These are phyloP conservation scores for rabbit (Oryctolagus cuniculus) DNA, from an alignment of 2,113 vertebrate species.

Conservation along the genomic window mOryCun1.1 NC_091440.1:18974501-18975000, in stretches of 20 bases:
- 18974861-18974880: no score
- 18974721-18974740: background rate
- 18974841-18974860: no score
- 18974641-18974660: background rate
- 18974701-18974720: background rate
- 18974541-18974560: background rate
- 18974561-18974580: background rate
- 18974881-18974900: no score
- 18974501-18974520: background rate
- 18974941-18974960: no score
- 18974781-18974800: background rate
- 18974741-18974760: background rate
- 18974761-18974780: background rate
- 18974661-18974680: background rate
- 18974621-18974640: background rate
- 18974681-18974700: background rate
- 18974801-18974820: background rate
- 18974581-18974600: background rate
- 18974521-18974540: background rate
- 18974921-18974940: no score
- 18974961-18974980: no score
- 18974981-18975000: no score
- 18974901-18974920: no score
- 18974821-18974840: no score
- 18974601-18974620: background rate